These are phyloP conservation scores for Drosophila suzukii DNA, from an alignment of 1,140 invertebrate species.

Conservation along the genomic window DNA sequence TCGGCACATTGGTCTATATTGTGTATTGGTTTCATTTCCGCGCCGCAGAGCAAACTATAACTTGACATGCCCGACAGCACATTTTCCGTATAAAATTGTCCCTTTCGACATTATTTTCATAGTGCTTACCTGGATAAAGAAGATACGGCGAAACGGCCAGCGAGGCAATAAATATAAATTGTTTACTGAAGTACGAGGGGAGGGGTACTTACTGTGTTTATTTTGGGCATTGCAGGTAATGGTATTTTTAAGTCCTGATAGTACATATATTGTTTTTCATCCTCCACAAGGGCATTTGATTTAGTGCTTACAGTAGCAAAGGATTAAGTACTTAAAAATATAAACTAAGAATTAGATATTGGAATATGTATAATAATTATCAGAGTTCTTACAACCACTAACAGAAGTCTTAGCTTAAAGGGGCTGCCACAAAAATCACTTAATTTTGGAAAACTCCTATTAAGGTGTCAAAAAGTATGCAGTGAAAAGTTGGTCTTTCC, in stretches of 20 bases:
- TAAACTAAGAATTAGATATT: no score
- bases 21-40: conserved; percentile 47
- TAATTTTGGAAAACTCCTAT: no score
- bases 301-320: not conserved
- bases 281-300: no score
- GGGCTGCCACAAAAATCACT: no score
- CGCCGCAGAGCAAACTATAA: conserved; percentile 49
- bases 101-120: conserved; percentile 19
- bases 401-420: no score
- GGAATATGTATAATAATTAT: no score
- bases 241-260: not conserved
- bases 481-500: no score
- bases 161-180: conserved; percentile 17
- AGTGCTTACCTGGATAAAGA: conserved; percentile 16
- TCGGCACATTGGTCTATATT: conserved; percentile 14
- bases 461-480: no score
- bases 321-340: not conserved
- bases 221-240: not conserved
- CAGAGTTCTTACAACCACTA: no score
- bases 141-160: conserved; percentile 6
- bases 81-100: conserved; percentile 31
- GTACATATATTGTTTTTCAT: no score
- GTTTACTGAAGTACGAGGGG: conserved; percentile 15
- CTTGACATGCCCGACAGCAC: conserved; percentile 32
- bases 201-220: conserved; percentile 13